These are phyloP conservation scores for Drosophila sechellia DNA, from an alignment of 1,140 invertebrate species.

Conservation along the genomic window DNA sequence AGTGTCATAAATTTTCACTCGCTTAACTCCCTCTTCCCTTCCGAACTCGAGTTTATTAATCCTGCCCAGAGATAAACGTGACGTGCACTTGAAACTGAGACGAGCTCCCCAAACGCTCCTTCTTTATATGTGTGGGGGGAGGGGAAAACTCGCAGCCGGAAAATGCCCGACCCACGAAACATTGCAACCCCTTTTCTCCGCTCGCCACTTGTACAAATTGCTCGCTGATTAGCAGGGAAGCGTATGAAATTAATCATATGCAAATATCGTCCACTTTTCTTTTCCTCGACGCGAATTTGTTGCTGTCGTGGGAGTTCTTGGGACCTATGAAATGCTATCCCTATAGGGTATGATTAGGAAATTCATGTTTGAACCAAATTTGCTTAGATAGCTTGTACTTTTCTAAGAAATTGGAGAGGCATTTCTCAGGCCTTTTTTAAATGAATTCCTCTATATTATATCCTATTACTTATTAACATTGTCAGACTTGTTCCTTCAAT, in stretches of 20 bases:
- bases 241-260: conserved; percentile 83
- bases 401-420: background rate
- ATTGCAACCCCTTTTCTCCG: conserved; percentile 27
- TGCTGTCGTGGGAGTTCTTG: conserved; percentile 32
- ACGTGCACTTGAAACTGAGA: conserved; percentile 67
- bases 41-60: conserved; percentile 71
- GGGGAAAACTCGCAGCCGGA: background rate
- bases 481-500: too few species aligned
- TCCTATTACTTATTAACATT: too few species aligned
- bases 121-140: conserved; percentile 18
- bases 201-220: conserved; percentile 70
- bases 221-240: conserved; percentile 81
- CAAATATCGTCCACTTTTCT: conserved; percentile 66
- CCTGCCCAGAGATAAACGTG: conserved; percentile 77
- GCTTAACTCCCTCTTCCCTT: conserved; percentile 44
- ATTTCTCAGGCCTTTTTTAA: too few species aligned
- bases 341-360: conserved; percentile 30
- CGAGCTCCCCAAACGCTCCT: conserved; percentile 30
- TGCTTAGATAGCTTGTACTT: background rate
- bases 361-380: conserved; percentile 9
- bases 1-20: conserved; percentile 80
- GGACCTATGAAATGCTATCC: background rate
- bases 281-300: conserved; percentile 49
- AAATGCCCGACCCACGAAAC: background rate
- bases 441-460: too few species aligned